phyloP scores from a whole-genome alignment of 2,888 invertebrate genomes.

The Polyploca ridens region DNA sequence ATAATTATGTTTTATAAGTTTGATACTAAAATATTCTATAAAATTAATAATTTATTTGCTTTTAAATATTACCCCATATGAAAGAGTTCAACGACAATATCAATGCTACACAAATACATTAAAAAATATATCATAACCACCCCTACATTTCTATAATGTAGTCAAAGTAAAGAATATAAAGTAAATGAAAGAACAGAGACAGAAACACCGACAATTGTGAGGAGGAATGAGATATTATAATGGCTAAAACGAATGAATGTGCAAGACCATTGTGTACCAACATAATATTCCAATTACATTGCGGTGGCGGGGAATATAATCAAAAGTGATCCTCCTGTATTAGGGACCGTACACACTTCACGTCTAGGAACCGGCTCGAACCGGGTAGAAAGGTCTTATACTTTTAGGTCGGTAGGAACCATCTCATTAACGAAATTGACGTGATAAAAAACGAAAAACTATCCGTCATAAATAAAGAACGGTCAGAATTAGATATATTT shows the following conservation, averaged over 20 bases:
- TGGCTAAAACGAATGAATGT: constrained; percentile 78
- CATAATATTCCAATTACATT: constrained; percentile 82
- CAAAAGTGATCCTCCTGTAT: constrained; percentile 72
- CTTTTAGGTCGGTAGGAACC: background rate
- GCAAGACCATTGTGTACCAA: constrained; percentile 73
- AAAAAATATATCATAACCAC: background rate
- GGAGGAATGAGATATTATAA: constrained; percentile 47
- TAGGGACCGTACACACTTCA: constrained; percentile 43
- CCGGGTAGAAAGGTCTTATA: background rate
- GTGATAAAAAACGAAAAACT: background rate
- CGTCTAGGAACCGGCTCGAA: background rate
- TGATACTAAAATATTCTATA: no score
- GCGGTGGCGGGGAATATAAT: constrained; percentile 77
- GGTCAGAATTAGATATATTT: no score
- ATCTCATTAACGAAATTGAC: no score
- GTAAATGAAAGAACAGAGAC: constrained; percentile 49
- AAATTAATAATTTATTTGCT: background rate
- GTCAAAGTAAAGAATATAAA: constrained; percentile 25
- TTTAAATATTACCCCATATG: background rate
- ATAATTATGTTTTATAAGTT: background rate
- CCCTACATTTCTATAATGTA: constrained; percentile 16
- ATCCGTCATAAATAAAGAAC: background rate
- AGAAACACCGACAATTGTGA: constrained; percentile 25
- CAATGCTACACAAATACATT: background rate
- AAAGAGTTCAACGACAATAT: background rate